phyloP scores from a whole-genome alignment of 2,888 invertebrate genomes.

The Xestia xanthographa region DNA sequence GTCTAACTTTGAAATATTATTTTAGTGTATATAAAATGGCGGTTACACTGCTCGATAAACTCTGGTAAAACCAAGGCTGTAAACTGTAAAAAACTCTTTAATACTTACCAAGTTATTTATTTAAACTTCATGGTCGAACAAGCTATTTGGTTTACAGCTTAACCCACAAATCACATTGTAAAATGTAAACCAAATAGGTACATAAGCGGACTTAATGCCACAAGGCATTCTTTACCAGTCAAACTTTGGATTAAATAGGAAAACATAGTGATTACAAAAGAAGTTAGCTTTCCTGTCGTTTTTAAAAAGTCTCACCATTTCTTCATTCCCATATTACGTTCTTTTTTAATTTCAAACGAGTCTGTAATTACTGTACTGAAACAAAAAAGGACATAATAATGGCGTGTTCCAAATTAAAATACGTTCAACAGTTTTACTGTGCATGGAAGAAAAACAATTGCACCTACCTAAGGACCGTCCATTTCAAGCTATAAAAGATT shows the following conservation, averaged over 20 bases:
- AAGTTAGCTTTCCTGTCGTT: no score
- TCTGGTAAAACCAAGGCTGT: background rate
- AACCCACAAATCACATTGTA: no score
- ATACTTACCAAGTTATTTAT: background rate
- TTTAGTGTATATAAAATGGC: background rate
- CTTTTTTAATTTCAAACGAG: background rate
- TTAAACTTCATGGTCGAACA: no score
- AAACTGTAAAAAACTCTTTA: background rate
- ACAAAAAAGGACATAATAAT: background rate
- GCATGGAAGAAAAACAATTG: background rate
- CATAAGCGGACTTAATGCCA: no score
- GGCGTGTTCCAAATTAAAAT: background rate
- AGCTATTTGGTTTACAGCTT: no score
- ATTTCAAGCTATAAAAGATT: conserved; percentile 17
- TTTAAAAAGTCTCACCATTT: fast-evolving
- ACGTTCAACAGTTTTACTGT: background rate
- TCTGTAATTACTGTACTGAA: background rate
- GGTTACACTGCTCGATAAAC: background rate
- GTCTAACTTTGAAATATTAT: background rate
- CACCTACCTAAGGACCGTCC: background rate
- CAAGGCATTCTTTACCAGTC: no score
- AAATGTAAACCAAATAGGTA: no score
- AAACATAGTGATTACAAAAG: no score
- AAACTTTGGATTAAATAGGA: no score
- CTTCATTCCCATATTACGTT: background rate